Evolutionary conservation across 1,140 invertebrate genomes (phyloP), one percentile per base, ranked within the genome.

Genomic region (Saxidomus purpurata): DNA sequence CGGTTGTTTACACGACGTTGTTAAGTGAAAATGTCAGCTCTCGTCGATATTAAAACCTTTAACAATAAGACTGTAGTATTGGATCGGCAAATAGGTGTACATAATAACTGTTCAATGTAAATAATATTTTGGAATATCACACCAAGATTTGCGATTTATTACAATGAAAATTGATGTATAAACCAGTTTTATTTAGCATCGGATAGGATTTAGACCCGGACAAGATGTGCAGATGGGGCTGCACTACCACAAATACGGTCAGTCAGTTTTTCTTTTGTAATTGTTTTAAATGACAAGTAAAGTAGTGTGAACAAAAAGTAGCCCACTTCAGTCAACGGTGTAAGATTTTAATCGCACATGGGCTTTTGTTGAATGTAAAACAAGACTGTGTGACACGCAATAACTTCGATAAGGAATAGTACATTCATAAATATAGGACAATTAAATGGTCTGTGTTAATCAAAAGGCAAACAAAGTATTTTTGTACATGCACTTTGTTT

Each of bases 191-290:
- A n/a, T 22, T 61, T 22, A 31, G 4, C 11, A 55, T 15, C 19
- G 47, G 25, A 52, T 17, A 6, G 31, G 55, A 11, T 34, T 25
- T 34, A 74, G 34, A n/a, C n/a, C n/a, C n/a, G n/a, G 2, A 40
- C 9, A 86, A 36, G 17, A 86, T 86, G 83, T 86, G 83, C 71
- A 22, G 83, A 40, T 86, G 83, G 83, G 83, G 67, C 47, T 86
- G 83, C 31, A 76, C 83, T 0, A 74, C 83, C 0, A 86, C 83
- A 22, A 86, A 86, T 55, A 86, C 83, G 43, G 83, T 86, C 36
- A 36, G 83, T 74, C 19, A 22, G 40, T 69, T 81, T 77, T 28
- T n/a, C 43, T 47, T 47, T 74, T 63, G 25, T 63, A 8, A 43
- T 63, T 63, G 59, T 63, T 25, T 63, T 25, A 28, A 28, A 28